Evolutionary conservation across 2,888 invertebrate genomes (phyloP).

Genomic region (Cryptocephalus primarius): DNA sequence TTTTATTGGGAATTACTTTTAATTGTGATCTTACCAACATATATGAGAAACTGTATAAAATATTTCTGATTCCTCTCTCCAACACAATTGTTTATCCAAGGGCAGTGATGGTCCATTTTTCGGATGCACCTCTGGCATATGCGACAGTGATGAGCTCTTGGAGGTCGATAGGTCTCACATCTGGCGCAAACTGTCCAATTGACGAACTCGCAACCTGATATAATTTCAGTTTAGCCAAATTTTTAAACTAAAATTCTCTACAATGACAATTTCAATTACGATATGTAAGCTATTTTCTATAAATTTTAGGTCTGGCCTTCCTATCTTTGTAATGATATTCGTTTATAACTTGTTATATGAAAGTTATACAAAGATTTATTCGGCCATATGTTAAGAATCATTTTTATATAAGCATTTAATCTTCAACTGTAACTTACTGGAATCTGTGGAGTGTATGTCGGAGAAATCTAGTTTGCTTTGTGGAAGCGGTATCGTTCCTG

Average conservation of each 20-base stretch:
- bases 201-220: slow-evolving; percentile 39
- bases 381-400: slow-evolving; percentile 2
- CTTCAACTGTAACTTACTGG: slow-evolving; percentile 23
- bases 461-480: slow-evolving; percentile 66
- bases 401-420: not conserved
- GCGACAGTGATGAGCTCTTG: slow-evolving; percentile 78
- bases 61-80: slow-evolving; percentile 88
- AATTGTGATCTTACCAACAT: slow-evolving; percentile 42
- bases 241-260: too few relatives aligned
- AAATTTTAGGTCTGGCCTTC: too few relatives aligned
- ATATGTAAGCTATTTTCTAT: not conserved
- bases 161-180: slow-evolving; percentile 73
- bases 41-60: slow-evolving; percentile 79
- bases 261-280: too few relatives aligned
- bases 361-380: too few relatives aligned
- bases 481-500: slow-evolving; percentile 74
- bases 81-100: slow-evolving; percentile 90
- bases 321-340: too few relatives aligned
- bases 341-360: too few relatives aligned
- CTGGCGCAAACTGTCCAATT: slow-evolving; percentile 74
- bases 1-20: too few relatives aligned
- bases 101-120: slow-evolving; percentile 80
- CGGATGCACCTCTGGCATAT: slow-evolving; percentile 74
- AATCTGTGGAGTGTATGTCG: slow-evolving; percentile 57
- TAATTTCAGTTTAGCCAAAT: slow-evolving; percentile 19